Evolutionary conservation across 2,888 invertebrate genomes (phyloP).

Genomic region (Drosophila stalkeri): DNA sequence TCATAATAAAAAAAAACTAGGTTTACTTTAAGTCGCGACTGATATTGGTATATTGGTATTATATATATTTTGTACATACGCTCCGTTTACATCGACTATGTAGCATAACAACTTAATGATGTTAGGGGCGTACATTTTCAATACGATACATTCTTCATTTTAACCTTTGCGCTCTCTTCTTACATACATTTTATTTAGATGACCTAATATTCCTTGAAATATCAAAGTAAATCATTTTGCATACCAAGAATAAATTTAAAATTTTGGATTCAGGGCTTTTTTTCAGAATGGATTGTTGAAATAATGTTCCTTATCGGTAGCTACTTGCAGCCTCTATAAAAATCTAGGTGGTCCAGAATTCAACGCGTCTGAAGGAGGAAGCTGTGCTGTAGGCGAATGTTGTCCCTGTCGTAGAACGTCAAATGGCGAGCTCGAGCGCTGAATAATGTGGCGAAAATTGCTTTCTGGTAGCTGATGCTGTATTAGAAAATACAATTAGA

Average conservation of each 20-base stretch:
- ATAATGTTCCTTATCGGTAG: conserved; percentile 85
- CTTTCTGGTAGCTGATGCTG: conserved; percentile 84
- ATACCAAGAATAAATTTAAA: background rate
- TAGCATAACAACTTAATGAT: conserved; percentile 16
- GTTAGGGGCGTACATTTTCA: conserved; percentile 25
- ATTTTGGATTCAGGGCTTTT: conserved; percentile 29
- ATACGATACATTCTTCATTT: conserved; percentile 21
- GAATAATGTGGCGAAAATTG: conserved; percentile 85
- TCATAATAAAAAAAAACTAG: conserved; percentile 32
- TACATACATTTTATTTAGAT: conserved; percentile 47
- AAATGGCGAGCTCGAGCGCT: conserved; percentile 85
- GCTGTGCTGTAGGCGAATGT: conserved; percentile 81
- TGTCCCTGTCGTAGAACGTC: conserved; percentile 84
- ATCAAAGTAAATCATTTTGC: conserved; percentile 14
- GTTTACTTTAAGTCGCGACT: conserved; percentile 26
- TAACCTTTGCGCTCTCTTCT: conserved; percentile 29
- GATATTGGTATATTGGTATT: conserved; percentile 31
- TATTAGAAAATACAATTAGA: conserved; percentile 9
- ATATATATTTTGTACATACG: conserved; percentile 41
- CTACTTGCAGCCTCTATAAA: conserved; percentile 85
- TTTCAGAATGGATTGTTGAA: conserved; percentile 85
- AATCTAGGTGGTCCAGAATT: conserved; percentile 85
- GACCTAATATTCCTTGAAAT: conserved; percentile 52
- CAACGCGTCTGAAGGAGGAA: conserved; percentile 83
- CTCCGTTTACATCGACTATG: conserved; percentile 23